Conservation (phyloP, 2,113 vertebrate genomes). For the Myotis davidii region DNA sequence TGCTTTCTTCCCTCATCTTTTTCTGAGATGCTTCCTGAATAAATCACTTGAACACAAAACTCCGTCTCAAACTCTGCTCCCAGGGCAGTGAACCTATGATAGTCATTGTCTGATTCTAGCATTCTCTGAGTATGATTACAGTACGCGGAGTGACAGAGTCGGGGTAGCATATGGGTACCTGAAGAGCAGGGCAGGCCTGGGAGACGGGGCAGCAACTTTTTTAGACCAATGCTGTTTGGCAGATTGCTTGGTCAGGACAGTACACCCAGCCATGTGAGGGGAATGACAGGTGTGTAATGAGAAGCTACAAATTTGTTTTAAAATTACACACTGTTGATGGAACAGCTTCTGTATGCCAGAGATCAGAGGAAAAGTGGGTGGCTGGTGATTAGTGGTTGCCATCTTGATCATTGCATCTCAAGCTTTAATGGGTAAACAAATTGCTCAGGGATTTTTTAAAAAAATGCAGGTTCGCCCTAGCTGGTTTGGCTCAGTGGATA, state of each 20-base stretch:
- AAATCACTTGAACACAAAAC: background rate
- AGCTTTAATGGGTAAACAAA: background rate
- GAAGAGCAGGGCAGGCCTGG: background rate
- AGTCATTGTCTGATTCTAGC: background rate
- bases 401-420: background rate
- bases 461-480: background rate
- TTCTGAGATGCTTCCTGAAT: background rate
- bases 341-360: background rate
- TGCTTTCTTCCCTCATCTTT: background rate
- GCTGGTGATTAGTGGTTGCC: background rate
- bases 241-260: background rate
- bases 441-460: background rate
- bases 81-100: background rate
- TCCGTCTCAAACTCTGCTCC: background rate
- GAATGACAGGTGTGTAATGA: background rate
- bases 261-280: background rate
- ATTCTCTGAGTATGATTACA: background rate
- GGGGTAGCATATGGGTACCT: background rate
- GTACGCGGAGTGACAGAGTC: background rate
- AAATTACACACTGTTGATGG: background rate
- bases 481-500: no score
- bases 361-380: background rate
- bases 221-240: background rate
- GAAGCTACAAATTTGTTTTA: background rate
- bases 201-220: background rate